A percentile compares a stretch with the other conserved stretches of the same genome.
These are phyloP conservation scores for Podiceps cristatus DNA, from an alignment of 2,113 vertebrate genomes.

Conservation along the genomic window DNA sequence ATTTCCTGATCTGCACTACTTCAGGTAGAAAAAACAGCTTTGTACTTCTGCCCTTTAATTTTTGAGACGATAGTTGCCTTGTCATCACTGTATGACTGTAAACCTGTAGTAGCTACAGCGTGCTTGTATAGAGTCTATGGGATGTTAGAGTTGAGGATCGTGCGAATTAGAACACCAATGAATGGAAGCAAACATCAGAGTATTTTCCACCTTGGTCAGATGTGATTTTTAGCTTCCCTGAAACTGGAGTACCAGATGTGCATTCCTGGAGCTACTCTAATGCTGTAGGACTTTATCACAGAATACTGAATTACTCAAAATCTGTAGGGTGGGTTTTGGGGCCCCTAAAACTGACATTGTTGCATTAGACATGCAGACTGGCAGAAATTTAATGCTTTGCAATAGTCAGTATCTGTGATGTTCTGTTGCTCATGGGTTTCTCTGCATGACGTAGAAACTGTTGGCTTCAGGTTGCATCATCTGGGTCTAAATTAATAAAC, in stretches of 20 bases:
- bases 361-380: too few relatives aligned
- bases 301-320: not conserved
- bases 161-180: fast-evolving
- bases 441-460: not conserved
- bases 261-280: not conserved
- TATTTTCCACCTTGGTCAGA: not conserved
- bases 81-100: not conserved
- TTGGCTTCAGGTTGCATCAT: not conserved
- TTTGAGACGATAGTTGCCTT: not conserved
- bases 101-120: not conserved
- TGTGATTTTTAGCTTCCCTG: not conserved
- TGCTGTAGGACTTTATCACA: not conserved
- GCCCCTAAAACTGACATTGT: not conserved
- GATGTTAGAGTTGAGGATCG: not conserved
- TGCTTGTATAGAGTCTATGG: not conserved
- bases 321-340: not conserved
- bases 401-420: fast-evolving
- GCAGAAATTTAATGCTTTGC: not conserved
- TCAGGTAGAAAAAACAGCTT: not conserved
- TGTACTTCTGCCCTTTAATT: not conserved
- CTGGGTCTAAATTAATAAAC: not conserved
- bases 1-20: not conserved
- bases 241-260: not conserved
- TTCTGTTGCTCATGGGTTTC: not conserved
- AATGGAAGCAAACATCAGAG: not conserved